Percentiles rank a stretch among this genome's conserved stretches.
Evolutionary conservation across 2,888 invertebrate genomes (phyloP).

Genomic region (Plebejus argus): DNA sequence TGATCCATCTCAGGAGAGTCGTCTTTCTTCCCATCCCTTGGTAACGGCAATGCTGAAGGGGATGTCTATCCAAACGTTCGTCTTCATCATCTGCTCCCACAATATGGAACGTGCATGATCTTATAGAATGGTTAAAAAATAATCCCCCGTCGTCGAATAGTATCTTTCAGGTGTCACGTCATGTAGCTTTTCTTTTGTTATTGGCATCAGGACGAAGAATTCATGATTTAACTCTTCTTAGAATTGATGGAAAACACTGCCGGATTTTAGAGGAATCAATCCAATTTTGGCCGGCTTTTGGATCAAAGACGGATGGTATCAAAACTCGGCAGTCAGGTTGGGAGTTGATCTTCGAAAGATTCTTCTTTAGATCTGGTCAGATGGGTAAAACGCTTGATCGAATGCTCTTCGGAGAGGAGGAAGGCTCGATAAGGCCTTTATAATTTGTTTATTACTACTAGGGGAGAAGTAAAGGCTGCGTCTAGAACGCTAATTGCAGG

Average conservation of each 20-base stretch:
- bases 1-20: neutral
- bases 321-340: neutral
- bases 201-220: neutral
- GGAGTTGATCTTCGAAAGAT: neutral
- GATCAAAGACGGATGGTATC: neutral
- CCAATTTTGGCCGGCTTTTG: neutral
- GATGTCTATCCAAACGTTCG: neutral
- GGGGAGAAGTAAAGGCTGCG: neutral
- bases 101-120: neutral
- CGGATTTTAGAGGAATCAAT: neutral
- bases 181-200: neutral
- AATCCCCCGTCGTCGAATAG: neutral
- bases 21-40: neutral
- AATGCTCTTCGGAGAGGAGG: neutral
- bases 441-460: neutral
- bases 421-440: neutral
- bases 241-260: neutral
- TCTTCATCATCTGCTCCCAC: neutral
- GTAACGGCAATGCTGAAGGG: neutral
- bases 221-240: neutral
- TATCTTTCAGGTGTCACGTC: neutral
- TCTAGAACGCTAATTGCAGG: neutral
- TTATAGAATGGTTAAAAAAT: neutral
- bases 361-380: neutral
- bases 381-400: neutral